Conservation (phyloP, 2,797 vertebrate species). For the Toxotes lorentzi region DNA sequence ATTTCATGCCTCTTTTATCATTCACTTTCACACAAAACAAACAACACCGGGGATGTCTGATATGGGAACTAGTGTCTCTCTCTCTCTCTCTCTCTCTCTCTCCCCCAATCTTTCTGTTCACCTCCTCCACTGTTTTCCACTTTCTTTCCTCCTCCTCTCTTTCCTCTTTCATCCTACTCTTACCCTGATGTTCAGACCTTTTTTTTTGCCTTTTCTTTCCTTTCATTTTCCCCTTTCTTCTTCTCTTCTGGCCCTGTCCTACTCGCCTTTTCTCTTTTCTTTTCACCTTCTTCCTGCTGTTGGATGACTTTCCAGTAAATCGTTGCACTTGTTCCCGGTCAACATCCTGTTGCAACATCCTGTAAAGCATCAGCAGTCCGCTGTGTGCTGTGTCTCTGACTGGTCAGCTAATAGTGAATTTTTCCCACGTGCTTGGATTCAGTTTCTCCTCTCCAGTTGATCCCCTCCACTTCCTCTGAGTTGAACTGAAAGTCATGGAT, state of each 20-base stretch:
- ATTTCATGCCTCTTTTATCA: conserved; percentile 99
- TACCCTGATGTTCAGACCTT: conserved; percentile 38
- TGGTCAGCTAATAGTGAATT: conserved; percentile 66
- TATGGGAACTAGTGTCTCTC: conserved; percentile 88
- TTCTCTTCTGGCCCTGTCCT: conserved; percentile 47
- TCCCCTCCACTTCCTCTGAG: conserved; percentile 76
- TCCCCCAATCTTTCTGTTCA: conserved; percentile 26
- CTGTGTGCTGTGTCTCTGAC: conserved; percentile 36
- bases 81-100: conserved; percentile 45
- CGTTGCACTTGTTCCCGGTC: conserved; percentile 73
- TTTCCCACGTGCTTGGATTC: conserved; percentile 76
- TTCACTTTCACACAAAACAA: conserved; percentile 99
- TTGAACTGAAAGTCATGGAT: conserved; percentile 79
- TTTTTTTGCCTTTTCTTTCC: conserved; percentile 50
- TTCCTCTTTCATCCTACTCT: conserved; percentile 40
- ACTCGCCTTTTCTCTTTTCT: conserved; percentile 62
- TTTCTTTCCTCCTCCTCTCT: conserved; percentile 30
- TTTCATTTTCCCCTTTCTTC: conserved; percentile 27
- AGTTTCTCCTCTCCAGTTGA: conserved; percentile 74
- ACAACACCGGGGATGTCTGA: conserved; percentile 97
- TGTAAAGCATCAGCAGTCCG: conserved; percentile 69
- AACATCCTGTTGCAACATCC: conserved; percentile 80
- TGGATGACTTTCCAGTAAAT: conserved; percentile 77
- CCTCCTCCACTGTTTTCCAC: conserved; percentile 44
- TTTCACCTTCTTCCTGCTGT: conserved; percentile 79